Evolutionary conservation across 2,113 vertebrate genomes (phyloP).

Genomic region (Vidua chalybeata): DNA sequence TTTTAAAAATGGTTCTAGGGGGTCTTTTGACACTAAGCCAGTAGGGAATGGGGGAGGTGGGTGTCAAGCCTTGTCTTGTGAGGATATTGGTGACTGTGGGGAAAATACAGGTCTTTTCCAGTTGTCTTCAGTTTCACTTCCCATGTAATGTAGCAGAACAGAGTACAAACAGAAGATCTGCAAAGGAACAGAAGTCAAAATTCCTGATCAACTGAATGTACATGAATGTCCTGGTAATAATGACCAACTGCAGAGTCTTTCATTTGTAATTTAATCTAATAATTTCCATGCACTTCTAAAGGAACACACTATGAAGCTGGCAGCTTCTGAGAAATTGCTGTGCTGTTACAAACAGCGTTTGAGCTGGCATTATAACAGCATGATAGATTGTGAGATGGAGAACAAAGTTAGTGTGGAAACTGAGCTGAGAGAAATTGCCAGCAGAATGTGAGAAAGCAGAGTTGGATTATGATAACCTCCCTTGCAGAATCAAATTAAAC

Average conservation of each 20-base stretch:
- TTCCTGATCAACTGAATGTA: slow-evolving; percentile 10
- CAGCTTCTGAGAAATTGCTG: slow-evolving; percentile 67
- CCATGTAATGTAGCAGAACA: background rate
- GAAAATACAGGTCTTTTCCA: background rate
- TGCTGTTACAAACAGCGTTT: slow-evolving; percentile 52
- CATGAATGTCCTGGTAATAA: slow-evolving; percentile 42
- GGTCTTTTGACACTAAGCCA: background rate
- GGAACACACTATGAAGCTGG: slow-evolving; percentile 46
- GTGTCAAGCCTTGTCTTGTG: background rate
- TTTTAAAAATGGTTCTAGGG: background rate
- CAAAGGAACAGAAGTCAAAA: slow-evolving; percentile 6
- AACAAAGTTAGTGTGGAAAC: slow-evolving; percentile 55
- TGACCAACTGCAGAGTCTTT: slow-evolving; percentile 64
- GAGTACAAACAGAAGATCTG: background rate
- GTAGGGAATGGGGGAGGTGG: background rate
- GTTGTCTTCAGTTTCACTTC: background rate
- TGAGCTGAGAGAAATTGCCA: slow-evolving; percentile 37
- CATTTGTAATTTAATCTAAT: slow-evolving; percentile 77
- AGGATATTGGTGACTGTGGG: background rate
- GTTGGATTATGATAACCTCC: slow-evolving; percentile 60
- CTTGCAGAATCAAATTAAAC: slow-evolving; percentile 60
- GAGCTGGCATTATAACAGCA: slow-evolving; percentile 71
- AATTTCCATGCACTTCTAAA: slow-evolving; percentile 73
- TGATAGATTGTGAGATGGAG: slow-evolving; percentile 41
- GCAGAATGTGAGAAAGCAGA: slow-evolving; percentile 12